phyloP scores from a whole-genome alignment of 92 coral and sea anemone species.

The Hydrozoanthus gracilis region DNA sequence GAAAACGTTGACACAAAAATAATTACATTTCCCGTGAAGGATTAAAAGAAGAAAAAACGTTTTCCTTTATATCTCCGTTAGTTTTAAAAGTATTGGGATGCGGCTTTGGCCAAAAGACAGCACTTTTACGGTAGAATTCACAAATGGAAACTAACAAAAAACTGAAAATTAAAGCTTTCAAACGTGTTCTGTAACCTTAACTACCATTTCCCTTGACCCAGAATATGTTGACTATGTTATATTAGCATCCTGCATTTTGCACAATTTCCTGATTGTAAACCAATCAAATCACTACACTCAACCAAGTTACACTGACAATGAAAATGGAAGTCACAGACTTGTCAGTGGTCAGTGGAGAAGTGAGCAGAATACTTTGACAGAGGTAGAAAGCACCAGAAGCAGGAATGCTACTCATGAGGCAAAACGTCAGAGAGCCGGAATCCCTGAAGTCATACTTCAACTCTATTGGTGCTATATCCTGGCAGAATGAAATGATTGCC shows the following conservation, averaged over 20 bases:
- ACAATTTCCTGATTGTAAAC: conserved; percentile 55
- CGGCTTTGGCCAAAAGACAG: no score
- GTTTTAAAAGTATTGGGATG: no score
- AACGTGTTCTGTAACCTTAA: no score
- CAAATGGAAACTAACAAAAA: no score
- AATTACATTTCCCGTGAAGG: no score
- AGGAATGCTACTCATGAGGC: conserved; percentile 53
- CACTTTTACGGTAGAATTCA: no score
- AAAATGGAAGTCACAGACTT: conserved; percentile 37
- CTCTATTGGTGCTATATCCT: conserved; percentile 49
- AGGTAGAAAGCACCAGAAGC: conserved; percentile 38
- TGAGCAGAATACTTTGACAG: conserved; percentile 26
- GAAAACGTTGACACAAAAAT: no score
- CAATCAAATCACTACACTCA: conserved; percentile 44
- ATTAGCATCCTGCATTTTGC: conserved; percentile 51
- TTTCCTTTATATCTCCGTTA: no score
- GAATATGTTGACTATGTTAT: conserved; percentile 47
- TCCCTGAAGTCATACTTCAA: conserved; percentile 43
- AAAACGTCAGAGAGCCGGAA: conserved; percentile 42
- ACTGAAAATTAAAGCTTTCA: no score
- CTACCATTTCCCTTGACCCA: conserved; percentile 43
- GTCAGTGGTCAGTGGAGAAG: conserved; percentile 47
- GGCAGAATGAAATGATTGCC: conserved; percentile 50
- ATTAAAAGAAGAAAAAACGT: no score
- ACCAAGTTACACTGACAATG: conserved; percentile 45